Evolutionary conservation across 30 jellyfish, hydroid and myxozoan genomes (phyloP).

Genomic region (Sanderia malayensis): DNA sequence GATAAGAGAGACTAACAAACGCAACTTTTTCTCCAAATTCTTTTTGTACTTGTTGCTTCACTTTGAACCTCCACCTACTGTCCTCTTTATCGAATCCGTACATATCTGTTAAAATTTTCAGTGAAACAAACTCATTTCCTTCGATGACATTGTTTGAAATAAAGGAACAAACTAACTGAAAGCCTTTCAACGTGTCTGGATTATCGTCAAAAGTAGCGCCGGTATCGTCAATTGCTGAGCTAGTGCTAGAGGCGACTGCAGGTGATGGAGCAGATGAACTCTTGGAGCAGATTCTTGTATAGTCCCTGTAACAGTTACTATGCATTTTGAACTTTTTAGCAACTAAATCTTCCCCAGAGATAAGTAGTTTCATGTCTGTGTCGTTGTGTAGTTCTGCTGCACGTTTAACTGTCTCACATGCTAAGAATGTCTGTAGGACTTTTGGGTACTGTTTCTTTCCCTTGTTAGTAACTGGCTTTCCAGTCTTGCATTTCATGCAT

Average conservation of each 20-base stretch:
- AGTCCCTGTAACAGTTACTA: slow-evolving; percentile 24
- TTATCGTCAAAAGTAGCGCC: too few species aligned
- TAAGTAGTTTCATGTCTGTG: neutral
- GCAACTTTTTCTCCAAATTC: slow-evolving; percentile 10
- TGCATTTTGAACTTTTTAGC: slow-evolving; percentile 43
- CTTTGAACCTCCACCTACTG: too few species aligned
- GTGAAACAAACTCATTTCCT: too few species aligned
- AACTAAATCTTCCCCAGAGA: slow-evolving; percentile 24
- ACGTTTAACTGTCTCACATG: slow-evolving; percentile 9
- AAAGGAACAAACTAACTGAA: neutral
- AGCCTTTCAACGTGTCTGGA: too few species aligned
- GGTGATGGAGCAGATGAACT: too few species aligned
- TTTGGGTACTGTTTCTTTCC: slow-evolving; percentile 8
- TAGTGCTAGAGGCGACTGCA: too few species aligned
- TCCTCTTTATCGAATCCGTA: neutral
- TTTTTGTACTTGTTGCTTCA: slow-evolving; percentile 1
- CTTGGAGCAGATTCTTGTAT: slow-evolving; percentile 9
- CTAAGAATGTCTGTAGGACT: slow-evolving; percentile 10
- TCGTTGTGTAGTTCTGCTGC: slow-evolving; percentile 21
- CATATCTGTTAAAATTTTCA: slow-evolving; percentile 9
- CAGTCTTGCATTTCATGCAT: slow-evolving; percentile 19
- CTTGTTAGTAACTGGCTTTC: neutral
- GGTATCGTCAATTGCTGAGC: too few species aligned
- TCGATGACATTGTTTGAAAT: neutral
- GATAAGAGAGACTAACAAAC: slow-evolving; percentile 18